Percentiles rank a stretch among this genome's conserved stretches.
Evolutionary conservation across 1,140 invertebrate genomes (phyloP).

Genomic region (Nymphalis io): DNA sequence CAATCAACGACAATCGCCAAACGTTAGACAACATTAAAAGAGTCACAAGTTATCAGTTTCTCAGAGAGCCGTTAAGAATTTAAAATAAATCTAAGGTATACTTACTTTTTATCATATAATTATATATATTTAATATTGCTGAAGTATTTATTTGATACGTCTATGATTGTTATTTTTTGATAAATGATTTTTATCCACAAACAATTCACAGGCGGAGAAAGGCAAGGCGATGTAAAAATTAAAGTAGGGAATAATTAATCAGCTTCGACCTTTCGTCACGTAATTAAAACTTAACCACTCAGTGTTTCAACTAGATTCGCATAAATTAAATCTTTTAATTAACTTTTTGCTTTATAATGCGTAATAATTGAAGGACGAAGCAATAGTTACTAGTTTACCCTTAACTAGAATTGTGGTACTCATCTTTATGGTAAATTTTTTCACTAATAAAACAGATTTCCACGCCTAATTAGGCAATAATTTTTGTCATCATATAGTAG

Average conservation of each 20-base stretch:
- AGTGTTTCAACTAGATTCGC: background rate
- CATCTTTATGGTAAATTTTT: background rate
- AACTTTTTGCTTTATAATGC: background rate
- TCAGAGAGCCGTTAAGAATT: background rate
- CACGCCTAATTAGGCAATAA: background rate
- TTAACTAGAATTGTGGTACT: background rate
- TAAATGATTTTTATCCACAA: too few species aligned
- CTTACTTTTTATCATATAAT: background rate
- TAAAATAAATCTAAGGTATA: background rate
- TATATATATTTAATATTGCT: too few species aligned
- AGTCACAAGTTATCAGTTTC: background rate
- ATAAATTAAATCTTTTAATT: background rate
- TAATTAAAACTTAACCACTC: background rate
- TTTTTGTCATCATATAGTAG: too few species aligned
- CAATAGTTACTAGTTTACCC: background rate
- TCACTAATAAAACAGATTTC: background rate
- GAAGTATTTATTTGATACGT: too few species aligned
- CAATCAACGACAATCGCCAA: constrained; percentile 71
- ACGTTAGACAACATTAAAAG: constrained; percentile 35
- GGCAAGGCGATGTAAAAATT: too few species aligned
- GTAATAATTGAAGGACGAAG: constrained; percentile 19
- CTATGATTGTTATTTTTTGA: background rate
- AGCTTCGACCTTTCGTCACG: too few species aligned
- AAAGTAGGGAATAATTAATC: too few species aligned
- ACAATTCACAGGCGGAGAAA: too few species aligned